These are phyloP conservation scores for Gastrophryne carolinensis DNA, from an alignment of 2,797 vertebrate species.

Conservation along the genomic window DNA sequence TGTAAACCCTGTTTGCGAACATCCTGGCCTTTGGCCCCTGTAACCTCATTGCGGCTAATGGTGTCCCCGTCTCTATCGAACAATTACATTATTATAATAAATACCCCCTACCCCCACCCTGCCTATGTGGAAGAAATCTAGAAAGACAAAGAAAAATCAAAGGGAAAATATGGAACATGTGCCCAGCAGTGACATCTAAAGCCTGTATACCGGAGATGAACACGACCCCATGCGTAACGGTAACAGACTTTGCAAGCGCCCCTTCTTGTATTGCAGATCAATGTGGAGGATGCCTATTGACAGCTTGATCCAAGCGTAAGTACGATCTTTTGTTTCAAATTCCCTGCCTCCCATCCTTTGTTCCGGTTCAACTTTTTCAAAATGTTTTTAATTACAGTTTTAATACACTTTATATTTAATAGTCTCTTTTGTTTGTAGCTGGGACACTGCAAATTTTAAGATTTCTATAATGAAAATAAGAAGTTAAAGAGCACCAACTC, in stretches of 20 bases:
- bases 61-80: background rate
- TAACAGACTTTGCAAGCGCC: background rate
- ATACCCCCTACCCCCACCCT: background rate
- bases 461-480: too few relatives aligned
- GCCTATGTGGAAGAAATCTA: background rate
- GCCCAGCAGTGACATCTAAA: background rate
- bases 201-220: background rate
- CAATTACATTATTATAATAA: background rate
- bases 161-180: background rate
- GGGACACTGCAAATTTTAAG: too few relatives aligned
- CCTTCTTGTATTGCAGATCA: background rate
- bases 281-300: background rate
- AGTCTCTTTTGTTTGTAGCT: too few relatives aligned
- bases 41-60: background rate
- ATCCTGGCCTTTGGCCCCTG: background rate
- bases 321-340: too few relatives aligned
- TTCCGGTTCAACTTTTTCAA: too few relatives aligned
- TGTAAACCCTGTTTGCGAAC: background rate
- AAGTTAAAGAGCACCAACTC: too few relatives aligned
- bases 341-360: too few relatives aligned
- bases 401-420: too few relatives aligned
- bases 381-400: too few relatives aligned
- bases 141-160: background rate
- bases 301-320: too few relatives aligned
- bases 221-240: background rate